These are phyloP conservation scores for Hypolimnas misippus DNA, from an alignment of 2,888 invertebrate species.

Conservation along the genomic window DNA sequence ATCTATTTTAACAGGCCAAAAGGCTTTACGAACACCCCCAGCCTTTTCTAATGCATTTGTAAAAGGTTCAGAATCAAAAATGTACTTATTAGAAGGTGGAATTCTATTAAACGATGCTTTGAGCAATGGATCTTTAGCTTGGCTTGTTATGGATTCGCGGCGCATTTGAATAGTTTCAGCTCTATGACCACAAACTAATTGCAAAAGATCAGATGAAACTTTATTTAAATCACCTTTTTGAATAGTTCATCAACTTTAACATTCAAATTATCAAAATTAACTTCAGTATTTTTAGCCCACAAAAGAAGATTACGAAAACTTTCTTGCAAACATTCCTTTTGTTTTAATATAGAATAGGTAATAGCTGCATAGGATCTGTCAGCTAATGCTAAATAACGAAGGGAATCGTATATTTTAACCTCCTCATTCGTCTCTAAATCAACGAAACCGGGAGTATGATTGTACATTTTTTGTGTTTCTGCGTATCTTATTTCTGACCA, in stretches of 20 bases:
- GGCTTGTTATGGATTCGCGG: constrained; percentile 31
- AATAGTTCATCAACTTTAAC: neutral
- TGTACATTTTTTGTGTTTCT: constrained; percentile 33
- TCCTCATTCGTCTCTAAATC: constrained; percentile 32
- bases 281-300: constrained; percentile 16
- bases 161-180: constrained; percentile 40
- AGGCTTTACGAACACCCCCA: constrained; percentile 42
- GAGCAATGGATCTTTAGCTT: constrained; percentile 32
- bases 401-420: constrained; percentile 30
- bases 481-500: constrained; percentile 33
- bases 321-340: constrained; percentile 30
- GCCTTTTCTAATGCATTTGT: constrained; percentile 39
- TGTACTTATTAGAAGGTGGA: constrained; percentile 24
- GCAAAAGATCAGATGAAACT: constrained; percentile 36
- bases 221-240: constrained; percentile 21
- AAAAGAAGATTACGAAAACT: constrained; percentile 21
- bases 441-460: constrained; percentile 32
- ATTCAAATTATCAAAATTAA: constrained; percentile 1
- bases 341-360: constrained; percentile 31
- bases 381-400: constrained; percentile 16
- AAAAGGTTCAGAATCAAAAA: constrained; percentile 36
- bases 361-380: constrained; percentile 33
- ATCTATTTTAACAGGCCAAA: constrained; percentile 34
- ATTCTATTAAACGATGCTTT: constrained; percentile 26
- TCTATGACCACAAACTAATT: constrained; percentile 37